Conservation (phyloP, 2,888 invertebrate species). For the Leucoma salicis region DNA sequence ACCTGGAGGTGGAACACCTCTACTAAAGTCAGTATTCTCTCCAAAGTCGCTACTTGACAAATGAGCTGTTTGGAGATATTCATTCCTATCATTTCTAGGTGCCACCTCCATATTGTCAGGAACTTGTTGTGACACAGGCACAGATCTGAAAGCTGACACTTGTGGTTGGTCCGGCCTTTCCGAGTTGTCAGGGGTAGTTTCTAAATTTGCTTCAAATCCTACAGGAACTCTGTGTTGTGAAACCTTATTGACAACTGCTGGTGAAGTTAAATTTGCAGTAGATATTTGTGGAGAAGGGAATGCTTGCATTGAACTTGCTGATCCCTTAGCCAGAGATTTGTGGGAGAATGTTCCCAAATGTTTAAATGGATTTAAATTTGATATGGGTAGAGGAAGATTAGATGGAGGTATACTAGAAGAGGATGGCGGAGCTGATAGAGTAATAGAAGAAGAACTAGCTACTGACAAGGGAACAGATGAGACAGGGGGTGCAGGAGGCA, state of each 20-base stretch:
- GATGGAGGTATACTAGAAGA: conserved; percentile 42
- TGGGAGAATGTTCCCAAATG: conserved; percentile 74
- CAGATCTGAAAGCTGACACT: conserved; percentile 43
- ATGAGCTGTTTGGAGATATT: conserved; percentile 89
- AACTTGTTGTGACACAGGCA: conserved; percentile 51
- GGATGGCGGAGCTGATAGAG: conserved; percentile 15
- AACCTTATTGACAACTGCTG: conserved; percentile 58
- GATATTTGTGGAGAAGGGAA: conserved; percentile 55
- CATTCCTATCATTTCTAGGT: conserved; percentile 87
- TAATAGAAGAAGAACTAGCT: conserved; percentile 17
- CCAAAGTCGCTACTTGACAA: conserved; percentile 82
- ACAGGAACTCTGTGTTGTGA: conserved; percentile 57
- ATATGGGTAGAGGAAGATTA: conserved; percentile 43
- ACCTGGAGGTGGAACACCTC: conserved; percentile 83
- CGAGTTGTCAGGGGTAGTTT: conserved; percentile 86
- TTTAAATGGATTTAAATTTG: conserved; percentile 70
- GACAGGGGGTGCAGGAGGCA: conserved; percentile 31
- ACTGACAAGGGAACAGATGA: conserved; percentile 19
- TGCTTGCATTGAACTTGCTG: conserved; percentile 41
- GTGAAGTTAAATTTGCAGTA: conserved; percentile 55
- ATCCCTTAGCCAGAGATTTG: conserved; percentile 54
- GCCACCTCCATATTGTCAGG: conserved; percentile 84
- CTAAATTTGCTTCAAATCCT: conserved; percentile 82
- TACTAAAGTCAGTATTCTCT: conserved; percentile 68
- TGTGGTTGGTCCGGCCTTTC: conserved; percentile 83